phyloP scores from a whole-genome alignment of 2,113 vertebrate species.

The Rattus norvegicus region DNA sequence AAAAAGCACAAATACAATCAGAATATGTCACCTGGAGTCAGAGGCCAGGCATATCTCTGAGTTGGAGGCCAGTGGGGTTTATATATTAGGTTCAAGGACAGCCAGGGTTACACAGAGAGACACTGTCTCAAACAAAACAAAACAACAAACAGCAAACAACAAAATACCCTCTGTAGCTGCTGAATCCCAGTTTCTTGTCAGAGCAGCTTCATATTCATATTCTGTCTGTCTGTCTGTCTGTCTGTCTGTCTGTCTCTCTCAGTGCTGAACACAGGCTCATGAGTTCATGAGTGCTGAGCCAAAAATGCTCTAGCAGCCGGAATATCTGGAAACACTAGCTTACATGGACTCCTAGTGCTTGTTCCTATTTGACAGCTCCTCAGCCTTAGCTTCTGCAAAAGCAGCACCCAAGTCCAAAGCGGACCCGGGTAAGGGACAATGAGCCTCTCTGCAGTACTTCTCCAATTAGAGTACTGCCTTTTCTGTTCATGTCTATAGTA shows the following conservation, averaged over 20 bases:
- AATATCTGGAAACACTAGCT: neutral
- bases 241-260: too few relatives aligned
- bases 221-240: neutral
- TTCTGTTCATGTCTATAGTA: neutral
- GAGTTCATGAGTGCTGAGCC: neutral
- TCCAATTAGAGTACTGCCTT: neutral
- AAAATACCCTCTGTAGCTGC: neutral
- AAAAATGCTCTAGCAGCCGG: too few relatives aligned
- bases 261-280: neutral
- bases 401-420: neutral
- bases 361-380: neutral
- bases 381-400: neutral
- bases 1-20: neutral
- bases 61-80: neutral
- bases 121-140: neutral
- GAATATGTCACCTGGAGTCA: neutral
- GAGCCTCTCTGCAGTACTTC: neutral
- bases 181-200: neutral
- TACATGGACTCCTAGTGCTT: neutral
- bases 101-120: neutral
- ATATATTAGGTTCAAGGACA: neutral
- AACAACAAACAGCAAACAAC: neutral
- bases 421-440: neutral
- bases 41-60: neutral
- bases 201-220: neutral